Base-by-base conservation (phyloP, 2,113 vertebrate genomes). In the Amphiprion percula region DNA sequence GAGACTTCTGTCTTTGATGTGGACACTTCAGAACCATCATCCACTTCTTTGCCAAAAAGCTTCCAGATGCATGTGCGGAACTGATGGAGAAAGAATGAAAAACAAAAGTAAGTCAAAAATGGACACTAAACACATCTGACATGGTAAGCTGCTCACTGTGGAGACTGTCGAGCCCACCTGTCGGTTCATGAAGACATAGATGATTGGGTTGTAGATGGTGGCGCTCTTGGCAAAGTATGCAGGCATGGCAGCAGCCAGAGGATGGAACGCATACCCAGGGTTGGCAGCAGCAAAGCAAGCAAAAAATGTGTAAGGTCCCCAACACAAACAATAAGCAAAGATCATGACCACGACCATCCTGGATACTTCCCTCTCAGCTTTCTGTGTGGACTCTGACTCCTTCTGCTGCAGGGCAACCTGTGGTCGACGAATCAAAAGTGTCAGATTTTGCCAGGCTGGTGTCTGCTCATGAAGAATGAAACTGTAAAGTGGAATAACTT, bases 141-240 rank as follows among this genome's bases (percentile, higher is more conserved):
- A 44, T 3, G n/a, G 2, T 41, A 59, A 60, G 10, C 2, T 19
- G n/a, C 52, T 61, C 10, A 53, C 33, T 44, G 2, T 47, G 7
- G 0, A 19, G 10, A 66, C 4, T 46, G n/a, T 16, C 56, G 33
- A 74, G 49, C 89, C 80, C 68, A 97, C 96, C 96, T 98, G 97
- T 77, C 95, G 87, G 93, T 98, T 97, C 96, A 97, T 97, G 88
- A 97, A 97, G 82, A 97, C 96, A 41, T 97, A 97, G 82, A 97
- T 97, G 55, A 97, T 4, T 11, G 96, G 96, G 87, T 97, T 97
- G 90, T 96, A 97, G 90, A 97, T 97, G 68, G 97, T 97, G 89
- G 96, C 96, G 83, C 96, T 96, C 93, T 98, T 97, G 82, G 96
- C 96, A 88, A 97, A 97, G 91, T 95, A 98, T 41, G 96, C 92